Evolutionary conservation across 2,797 vertebrate genomes (phyloP).

Genomic region (Sebastes miniatus): DNA sequence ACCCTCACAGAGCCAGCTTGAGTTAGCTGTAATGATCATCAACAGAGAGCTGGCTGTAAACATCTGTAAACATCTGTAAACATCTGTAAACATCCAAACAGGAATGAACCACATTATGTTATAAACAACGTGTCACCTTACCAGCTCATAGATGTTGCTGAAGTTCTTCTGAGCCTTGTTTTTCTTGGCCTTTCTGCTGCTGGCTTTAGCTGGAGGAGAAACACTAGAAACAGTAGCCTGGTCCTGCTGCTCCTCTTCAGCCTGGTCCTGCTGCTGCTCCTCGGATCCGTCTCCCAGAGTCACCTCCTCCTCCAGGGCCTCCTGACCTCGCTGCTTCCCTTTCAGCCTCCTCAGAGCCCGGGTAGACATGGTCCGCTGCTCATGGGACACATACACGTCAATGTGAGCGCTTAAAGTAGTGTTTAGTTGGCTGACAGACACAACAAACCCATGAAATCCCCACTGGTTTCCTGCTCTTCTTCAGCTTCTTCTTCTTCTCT

Average conservation of each 20-base stretch:
- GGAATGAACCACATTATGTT: background rate
- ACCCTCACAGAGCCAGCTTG: background rate
- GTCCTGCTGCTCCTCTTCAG: conserved; percentile 61
- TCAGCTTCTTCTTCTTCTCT: too few relatives aligned
- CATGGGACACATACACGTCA: background rate
- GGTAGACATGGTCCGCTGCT: conserved; percentile 84
- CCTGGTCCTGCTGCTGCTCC: conserved; percentile 67
- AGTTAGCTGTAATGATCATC: too few relatives aligned
- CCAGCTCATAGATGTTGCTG: conserved; percentile 91
- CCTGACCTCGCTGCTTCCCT: conserved; percentile 92
- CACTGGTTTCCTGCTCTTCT: conserved; percentile 22
- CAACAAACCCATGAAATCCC: background rate
- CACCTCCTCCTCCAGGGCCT: conserved; percentile 69
- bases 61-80: background rate
- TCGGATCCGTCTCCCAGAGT: conserved; percentile 49
- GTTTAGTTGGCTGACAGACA: background rate
- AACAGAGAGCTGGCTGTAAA: background rate
- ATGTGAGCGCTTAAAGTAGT: background rate
- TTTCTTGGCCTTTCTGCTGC: conserved; percentile 73
- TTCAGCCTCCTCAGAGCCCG: conserved; percentile 89
- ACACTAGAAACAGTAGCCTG: conserved; percentile 24
- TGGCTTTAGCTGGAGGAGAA: conserved; percentile 42
- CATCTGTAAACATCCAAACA: background rate
- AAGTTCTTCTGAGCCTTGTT: conserved; percentile 80
- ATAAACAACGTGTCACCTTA: conserved; percentile 55